Conservation (phyloP, 2,888 invertebrate species). For the Taenaris catops region DNA sequence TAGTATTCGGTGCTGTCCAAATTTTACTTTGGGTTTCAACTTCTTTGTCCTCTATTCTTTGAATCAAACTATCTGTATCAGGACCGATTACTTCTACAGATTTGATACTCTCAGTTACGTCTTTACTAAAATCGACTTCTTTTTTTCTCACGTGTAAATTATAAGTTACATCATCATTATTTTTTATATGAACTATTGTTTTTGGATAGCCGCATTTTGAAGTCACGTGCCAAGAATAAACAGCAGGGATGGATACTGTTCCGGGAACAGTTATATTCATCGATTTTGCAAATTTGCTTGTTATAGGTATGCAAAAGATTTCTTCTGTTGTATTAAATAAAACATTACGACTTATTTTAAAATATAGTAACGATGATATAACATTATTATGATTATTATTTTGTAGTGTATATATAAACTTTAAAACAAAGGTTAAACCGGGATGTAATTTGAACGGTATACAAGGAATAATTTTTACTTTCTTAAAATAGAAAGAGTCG, state of each 20-base stretch:
- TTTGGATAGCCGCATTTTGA: slow-evolving; percentile 36
- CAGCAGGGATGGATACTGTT: slow-evolving; percentile 40
- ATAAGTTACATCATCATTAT: slow-evolving; percentile 38
- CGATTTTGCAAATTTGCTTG: slow-evolving; percentile 29
- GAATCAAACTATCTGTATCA: slow-evolving; percentile 34
- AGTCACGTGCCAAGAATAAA: slow-evolving; percentile 53
- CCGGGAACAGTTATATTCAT: slow-evolving; percentile 36
- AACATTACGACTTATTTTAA: slow-evolving; percentile 42
- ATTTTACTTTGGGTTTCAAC: slow-evolving; percentile 27
- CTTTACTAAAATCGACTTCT: slow-evolving; percentile 29
- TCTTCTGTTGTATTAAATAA: slow-evolving; percentile 30
- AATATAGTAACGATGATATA: slow-evolving; percentile 38
- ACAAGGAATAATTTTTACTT: slow-evolving; percentile 37
- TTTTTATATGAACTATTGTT: slow-evolving; percentile 34
- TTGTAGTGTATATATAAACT: slow-evolving; percentile 42
- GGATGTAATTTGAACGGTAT: slow-evolving; percentile 45
- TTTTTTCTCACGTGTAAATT: slow-evolving; percentile 44
- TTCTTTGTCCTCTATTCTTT: slow-evolving; percentile 32
- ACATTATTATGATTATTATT: slow-evolving; percentile 28
- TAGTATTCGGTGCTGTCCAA: slow-evolving; percentile 16
- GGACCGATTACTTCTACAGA: slow-evolving; percentile 33
- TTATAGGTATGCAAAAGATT: slow-evolving; percentile 45
- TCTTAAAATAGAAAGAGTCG: slow-evolving; percentile 37
- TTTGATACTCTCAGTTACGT: slow-evolving; percentile 22
- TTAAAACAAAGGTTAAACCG: slow-evolving; percentile 42